Base-by-base conservation (phyloP, 2,797 vertebrate genomes). In the Otus scops region DNA sequence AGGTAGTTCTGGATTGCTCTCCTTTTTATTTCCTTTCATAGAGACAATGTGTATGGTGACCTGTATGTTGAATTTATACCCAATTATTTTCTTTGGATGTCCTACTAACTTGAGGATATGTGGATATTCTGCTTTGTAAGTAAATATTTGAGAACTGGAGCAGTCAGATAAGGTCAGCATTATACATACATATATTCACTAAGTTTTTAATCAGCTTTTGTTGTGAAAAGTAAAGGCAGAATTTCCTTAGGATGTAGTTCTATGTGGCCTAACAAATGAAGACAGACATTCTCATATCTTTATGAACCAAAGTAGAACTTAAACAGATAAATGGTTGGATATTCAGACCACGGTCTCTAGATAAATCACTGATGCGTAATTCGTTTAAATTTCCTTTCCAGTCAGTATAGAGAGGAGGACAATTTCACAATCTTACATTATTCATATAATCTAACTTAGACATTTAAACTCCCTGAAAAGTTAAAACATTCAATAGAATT, bases 391-490 rank as follows among this genome's bases (percentile, higher is more conserved):
- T 96, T 95, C 64, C 68, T 83, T 90, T 90, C 77, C 47, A 93
- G 88, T 61, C 65, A 82, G 50, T 93, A 88, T 48, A 75, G 85
- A 88, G 88, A 89, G 56, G 15, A 94, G 65, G 73, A 93, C 82
- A 95, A 95, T 95, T 95, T 97, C 90, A 18, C 38, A 80, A 81
- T 92, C 61, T 65, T 95, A 54, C 88, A 94, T 97, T 96, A 96
- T 96, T 97, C 85, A 84, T 95, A 86, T 47, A 78, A 69, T 88
- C 60, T 95, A 87, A 96, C 80, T 54, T 93, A 87, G 81, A 69
- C 50, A 69, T 90, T 89, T 93, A 96, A 94, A 96, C 63, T 86
- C 70, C 13, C 63, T 73, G 45, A 90, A 84, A 96, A 95, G 92
- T 92, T 94, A 86, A 94, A 95, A 86, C 6, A 27, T 81, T 67